Evolutionary conservation across 2,888 invertebrate species (phyloP), one percentile per base, ranked within the genome.

Genomic region (Meiosimyza decipiens): DNA sequence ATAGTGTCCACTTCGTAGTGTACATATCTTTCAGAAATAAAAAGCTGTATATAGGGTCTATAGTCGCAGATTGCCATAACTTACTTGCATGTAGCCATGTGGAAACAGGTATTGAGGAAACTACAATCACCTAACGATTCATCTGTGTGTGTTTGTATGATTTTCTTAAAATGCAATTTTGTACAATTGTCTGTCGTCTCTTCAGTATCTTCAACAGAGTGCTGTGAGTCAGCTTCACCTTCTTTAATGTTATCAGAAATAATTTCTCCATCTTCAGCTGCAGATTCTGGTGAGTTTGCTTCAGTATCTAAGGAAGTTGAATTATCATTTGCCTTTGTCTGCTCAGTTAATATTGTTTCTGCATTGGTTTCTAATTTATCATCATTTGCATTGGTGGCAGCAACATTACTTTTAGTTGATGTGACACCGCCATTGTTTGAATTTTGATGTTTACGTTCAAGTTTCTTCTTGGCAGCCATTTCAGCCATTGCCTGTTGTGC

Each of bases 61-160:
- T 40, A 40, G 40, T 9, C 40, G 2, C 6, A 40, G 40, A 40
- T 7, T 40, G 40, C 9, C 9, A 63, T 11, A 40, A 68, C 88
- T 86, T 82, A 93, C 92, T 98, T 98, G 91, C 98, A 99, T 54
- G 95, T 96, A 79, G 98, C 98, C 98, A 99, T 98, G 84, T 99
- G 98, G 85, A 99, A 99, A 86, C 98, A 99, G 0, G 98, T 99
- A 86, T 99, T 99, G 3, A 99, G 89, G 86, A 99, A 99, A 18
- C 98, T 98, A 85, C 98, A 99, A 86, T 99, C 99, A 0, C 99
- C 98, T 1, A 98, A 89, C 0, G 95, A 91, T 87, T 97, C 97
- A 84, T 98, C 98, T 0, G 98, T 99, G 84, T 98, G 98, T 69
- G 92, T 90, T 85, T 95, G 97, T 76, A 98, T 97, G 76, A 99